Conservation (phyloP, 1,140 invertebrate species). For the Palaemon carinicauda region DNA sequence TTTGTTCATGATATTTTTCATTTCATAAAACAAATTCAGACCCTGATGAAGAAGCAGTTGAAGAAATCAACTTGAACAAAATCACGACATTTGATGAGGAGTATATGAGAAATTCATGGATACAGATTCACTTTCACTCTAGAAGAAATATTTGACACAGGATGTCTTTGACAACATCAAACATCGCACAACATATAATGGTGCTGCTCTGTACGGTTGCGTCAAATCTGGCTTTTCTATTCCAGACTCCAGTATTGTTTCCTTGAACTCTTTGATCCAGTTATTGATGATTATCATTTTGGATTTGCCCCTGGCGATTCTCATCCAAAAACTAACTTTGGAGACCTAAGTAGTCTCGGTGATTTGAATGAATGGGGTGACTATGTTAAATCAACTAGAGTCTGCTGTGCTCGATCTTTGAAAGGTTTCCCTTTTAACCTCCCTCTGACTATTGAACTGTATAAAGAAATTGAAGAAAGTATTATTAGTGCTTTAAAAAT, state of each 20-base stretch:
- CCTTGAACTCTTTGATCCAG: slow-evolving; percentile 76
- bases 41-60: too few relatives aligned
- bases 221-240: slow-evolving; percentile 80
- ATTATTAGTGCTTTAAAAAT: slow-evolving; percentile 71
- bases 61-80: too few relatives aligned
- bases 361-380: too few relatives aligned
- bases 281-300: slow-evolving; percentile 73
- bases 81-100: neutral
- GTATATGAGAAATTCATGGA: neutral
- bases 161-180: slow-evolving; percentile 69
- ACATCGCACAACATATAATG: slow-evolving; percentile 61
- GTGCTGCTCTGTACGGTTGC: slow-evolving; percentile 86
- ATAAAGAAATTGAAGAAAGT: slow-evolving; percentile 84
- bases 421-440: slow-evolving; percentile 72
- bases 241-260: slow-evolving; percentile 65
- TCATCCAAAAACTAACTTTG: too few relatives aligned
- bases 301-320: too few relatives aligned
- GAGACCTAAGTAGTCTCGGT: too few relatives aligned
- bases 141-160: slow-evolving; percentile 91
- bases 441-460: slow-evolving; percentile 36
- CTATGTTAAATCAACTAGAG: slow-evolving; percentile 70
- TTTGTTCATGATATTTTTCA: too few relatives aligned
- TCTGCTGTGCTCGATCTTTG: slow-evolving; percentile 81
- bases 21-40: too few relatives aligned
- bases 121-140: slow-evolving; percentile 87